Conservation (phyloP, 2,113 vertebrate genomes). For the Pedetes capensis region DNA sequence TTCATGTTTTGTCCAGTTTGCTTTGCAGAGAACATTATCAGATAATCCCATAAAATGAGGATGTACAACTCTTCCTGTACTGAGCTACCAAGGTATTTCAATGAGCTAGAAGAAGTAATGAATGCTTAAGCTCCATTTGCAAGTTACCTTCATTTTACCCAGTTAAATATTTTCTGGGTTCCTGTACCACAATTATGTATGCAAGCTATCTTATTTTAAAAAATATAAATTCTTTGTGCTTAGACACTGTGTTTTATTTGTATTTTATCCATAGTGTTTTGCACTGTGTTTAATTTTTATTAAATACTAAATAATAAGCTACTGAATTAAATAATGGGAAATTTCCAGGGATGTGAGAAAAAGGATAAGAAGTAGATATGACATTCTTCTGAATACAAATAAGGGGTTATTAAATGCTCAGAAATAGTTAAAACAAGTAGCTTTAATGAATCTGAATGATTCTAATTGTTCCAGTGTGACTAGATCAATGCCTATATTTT, state of each 20-base stretch:
- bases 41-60: neutral
- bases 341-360: neutral
- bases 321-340: slow-evolving; percentile 5
- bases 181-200: neutral
- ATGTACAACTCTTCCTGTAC: neutral
- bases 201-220: neutral
- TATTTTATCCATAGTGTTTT: neutral
- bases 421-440: neutral
- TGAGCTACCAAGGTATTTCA: neutral
- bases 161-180: neutral
- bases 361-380: neutral
- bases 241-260: neutral
- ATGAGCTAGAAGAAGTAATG: neutral
- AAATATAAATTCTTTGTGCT: neutral
- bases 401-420: neutral
- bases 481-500: neutral
- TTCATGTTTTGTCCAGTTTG: neutral
- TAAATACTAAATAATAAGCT: slow-evolving; percentile 23
- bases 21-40: neutral
- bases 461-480: slow-evolving; percentile 3
- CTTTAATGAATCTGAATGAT: neutral
- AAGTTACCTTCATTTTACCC: neutral
- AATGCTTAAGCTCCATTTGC: neutral
- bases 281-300: neutral
- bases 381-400: neutral